phyloP scores from a whole-genome alignment of 2,113 vertebrate genomes.

The Bufo gargarizans region DNA sequence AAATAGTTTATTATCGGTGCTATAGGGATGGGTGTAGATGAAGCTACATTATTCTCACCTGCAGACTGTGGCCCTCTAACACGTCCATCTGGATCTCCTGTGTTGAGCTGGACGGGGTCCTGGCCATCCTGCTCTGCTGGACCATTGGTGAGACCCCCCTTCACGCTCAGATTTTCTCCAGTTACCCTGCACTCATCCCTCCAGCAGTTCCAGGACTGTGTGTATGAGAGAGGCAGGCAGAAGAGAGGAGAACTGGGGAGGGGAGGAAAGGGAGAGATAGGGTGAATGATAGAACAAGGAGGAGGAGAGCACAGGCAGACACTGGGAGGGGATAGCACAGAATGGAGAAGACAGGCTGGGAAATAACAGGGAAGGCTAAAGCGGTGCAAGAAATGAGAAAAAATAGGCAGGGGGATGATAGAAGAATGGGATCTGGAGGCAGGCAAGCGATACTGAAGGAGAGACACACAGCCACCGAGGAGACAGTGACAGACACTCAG shows the following conservation, averaged over 20 bases:
- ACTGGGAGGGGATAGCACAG: constrained; percentile 18
- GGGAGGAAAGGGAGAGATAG: not conserved
- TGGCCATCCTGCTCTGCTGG: constrained; percentile 96
- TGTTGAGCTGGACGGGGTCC: constrained; percentile 92
- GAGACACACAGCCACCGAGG: not conserved
- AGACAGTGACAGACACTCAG: not conserved
- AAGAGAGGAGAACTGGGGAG: constrained; percentile 44
- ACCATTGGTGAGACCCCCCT: constrained; percentile 78
- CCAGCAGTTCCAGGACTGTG: constrained; percentile 42
- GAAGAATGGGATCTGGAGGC: not conserved
- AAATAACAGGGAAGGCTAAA: not conserved
- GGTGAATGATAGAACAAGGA: constrained; percentile 38
- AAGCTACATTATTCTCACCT: constrained; percentile 77
- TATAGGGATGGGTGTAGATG: not conserved
- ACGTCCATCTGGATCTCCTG: constrained; percentile 98
- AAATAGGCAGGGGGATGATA: not conserved
- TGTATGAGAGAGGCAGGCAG: constrained; percentile 45
- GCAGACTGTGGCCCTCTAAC: constrained; percentile 87
- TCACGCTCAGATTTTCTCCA: constrained; percentile 12
- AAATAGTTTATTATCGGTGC: not conserved
- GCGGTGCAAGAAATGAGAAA: not conserved
- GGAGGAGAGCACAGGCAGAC: constrained; percentile 22
- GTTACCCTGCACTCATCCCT: constrained; percentile 59
- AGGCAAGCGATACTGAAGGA: not conserved
- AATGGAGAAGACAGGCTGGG: constrained; percentile 26